phyloP scores from a whole-genome alignment of 1,140 invertebrate species.

The Scaptodrosophila lebanonensis region DNA sequence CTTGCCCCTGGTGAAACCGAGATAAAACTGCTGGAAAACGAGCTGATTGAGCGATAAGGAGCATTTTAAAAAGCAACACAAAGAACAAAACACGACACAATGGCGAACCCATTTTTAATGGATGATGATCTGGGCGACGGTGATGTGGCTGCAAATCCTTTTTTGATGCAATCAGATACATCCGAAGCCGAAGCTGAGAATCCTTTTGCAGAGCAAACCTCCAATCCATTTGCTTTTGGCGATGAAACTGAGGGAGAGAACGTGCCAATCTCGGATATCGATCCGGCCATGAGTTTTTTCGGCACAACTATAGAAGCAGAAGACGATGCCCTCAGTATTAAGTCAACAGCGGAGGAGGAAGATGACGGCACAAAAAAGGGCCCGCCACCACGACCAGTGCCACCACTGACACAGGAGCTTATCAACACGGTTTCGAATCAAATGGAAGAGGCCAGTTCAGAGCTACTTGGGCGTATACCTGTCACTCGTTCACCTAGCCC shows the following conservation, averaged over 20 bases:
- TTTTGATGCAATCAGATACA: conserved; percentile 62
- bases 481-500: conserved; percentile 89
- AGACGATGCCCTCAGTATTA: conserved; percentile 65
- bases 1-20: conserved; percentile 87
- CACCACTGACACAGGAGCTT: conserved; percentile 88
- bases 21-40: conserved; percentile 85
- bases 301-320: conserved; percentile 64
- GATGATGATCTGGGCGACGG: conserved; percentile 80
- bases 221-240: conserved; percentile 81
- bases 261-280: conserved; percentile 48
- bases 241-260: conserved; percentile 55
- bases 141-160: conserved; percentile 81
- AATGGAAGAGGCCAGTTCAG: conserved; percentile 91
- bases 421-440: conserved; percentile 91
- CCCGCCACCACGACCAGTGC: conserved; percentile 80
- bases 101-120: conserved; percentile 89
- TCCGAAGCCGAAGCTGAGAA: conserved; percentile 51
- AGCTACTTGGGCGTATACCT: conserved; percentile 88
- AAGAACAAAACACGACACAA: conserved; percentile 56
- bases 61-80: neutral
- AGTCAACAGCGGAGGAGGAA: conserved; percentile 65
- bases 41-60: conserved; percentile 79
- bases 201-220: conserved; percentile 65
- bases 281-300: conserved; percentile 68
- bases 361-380: conserved; percentile 67